Evolutionary conservation across 2,888 invertebrate species (phyloP), one percentile per base, ranked within the genome.

Genomic region (Quadroppia sp.): DNA sequence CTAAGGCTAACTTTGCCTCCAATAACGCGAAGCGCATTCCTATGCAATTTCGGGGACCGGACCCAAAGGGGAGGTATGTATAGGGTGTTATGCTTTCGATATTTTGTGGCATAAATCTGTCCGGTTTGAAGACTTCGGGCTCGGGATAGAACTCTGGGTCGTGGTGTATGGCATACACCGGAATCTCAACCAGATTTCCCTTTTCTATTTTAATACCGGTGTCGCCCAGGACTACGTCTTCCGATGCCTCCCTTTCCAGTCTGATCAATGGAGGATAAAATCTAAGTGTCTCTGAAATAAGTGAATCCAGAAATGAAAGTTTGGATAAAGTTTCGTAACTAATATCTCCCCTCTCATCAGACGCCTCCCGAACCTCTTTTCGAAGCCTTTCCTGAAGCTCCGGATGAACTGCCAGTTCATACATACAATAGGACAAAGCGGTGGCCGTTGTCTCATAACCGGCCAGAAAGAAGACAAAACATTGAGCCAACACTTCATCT

Each of bases 11-110:
- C 36, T 71, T 71, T 13, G 53, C 53, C 32, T 71, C 50, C 32
- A 71, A 50, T 11, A 71, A 36, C 3, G 71, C 71, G 30, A 71
- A 71, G 17, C 71, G 23, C 53, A 50, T 71, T 15, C 53, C 78
- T 36, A 78, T 75, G 67, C 78, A 78, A 74, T 77, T 77, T 36
- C 78, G 74, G 7, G 78, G 78, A 6, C 78, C 78, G 61, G 56
- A 76, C 20, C 78, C 78, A 73, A 78, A 78, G n/a, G 78, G 78
- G 25, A 77, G 2, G 28, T 69, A 73, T 23, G 73, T 25, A 17
- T 42, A 40, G 9, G 69, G 69, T n/a, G 20, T 53, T 3, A 69
- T 32, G 4, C 28, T 25, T 17, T n/a, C 25, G 3, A 45, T 32
- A 17, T 59, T 61, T 45, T 59, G 20, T 0, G 59, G 59, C 32